Percentiles rank a stretch among this genome's conserved stretches.
Conservation (phyloP, 2,888 invertebrate species). For the Leptinotarsa peninsularis region DNA sequence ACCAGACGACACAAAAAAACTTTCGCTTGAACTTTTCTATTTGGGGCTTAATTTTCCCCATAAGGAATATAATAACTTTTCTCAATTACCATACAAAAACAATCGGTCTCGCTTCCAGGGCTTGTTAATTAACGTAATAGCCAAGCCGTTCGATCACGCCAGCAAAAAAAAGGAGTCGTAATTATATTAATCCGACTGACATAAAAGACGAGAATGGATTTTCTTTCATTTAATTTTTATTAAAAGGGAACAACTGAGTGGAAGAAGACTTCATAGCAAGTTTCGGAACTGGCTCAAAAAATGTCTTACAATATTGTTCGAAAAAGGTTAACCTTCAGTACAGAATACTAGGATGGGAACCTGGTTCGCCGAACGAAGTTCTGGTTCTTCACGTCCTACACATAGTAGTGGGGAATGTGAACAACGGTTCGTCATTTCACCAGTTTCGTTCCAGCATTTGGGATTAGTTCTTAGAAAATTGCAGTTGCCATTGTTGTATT, state of each 20-base stretch:
- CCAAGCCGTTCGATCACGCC: constrained; percentile 19
- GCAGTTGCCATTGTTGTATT: no score
- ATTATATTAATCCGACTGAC: constrained; percentile 13
- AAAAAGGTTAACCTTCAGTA: not conserved
- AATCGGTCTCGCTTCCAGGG: constrained; percentile 9
- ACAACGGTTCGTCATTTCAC: no score
- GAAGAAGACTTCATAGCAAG: not conserved
- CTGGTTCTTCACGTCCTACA: no score
- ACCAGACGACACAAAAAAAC: not conserved
- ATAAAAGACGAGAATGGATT: constrained; percentile 12
- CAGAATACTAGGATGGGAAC: no score
- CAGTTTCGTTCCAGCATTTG: no score
- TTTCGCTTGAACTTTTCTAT: not conserved
- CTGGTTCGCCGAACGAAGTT: no score
- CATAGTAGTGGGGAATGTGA: no score
- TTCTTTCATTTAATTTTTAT: constrained; percentile 4
- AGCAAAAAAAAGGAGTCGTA: constrained; percentile 10
- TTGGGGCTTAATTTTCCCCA: not conserved
- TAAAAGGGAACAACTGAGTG: constrained; percentile 1
- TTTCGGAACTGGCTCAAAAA: not conserved
- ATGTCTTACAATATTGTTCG: not conserved
- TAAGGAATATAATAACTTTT: constrained; percentile 18
- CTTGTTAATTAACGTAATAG: constrained; percentile 20
- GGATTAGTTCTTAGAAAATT: no score
- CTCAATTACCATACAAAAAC: constrained; percentile 15